These are phyloP conservation scores for Lethrus apterus DNA, from an alignment of 1,140 invertebrate genomes.

Conservation along the genomic window DNA sequence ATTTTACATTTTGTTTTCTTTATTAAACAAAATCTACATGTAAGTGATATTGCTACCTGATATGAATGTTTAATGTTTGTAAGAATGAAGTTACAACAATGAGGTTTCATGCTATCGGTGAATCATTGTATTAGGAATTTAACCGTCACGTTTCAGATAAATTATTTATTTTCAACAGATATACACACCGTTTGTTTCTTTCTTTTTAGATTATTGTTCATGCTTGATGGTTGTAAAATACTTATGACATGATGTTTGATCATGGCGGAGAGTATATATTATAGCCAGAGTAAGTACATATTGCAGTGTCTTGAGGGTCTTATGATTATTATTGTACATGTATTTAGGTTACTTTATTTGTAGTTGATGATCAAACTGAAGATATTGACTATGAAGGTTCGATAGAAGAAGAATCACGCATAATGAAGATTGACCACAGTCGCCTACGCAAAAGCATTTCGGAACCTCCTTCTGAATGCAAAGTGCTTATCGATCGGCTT, in stretches of 20 bases:
- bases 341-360: neutral
- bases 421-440: slow-evolving; percentile 81
- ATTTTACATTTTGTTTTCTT: neutral
- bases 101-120: slow-evolving; percentile 4
- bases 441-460: slow-evolving; percentile 83
- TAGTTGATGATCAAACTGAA: slow-evolving; percentile 19
- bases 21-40: no score
- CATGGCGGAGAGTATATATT: slow-evolving; percentile 23
- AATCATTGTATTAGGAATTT: neutral
- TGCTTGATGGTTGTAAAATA: slow-evolving; percentile 8
- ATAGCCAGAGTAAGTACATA: slow-evolving; percentile 21
- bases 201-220: slow-evolving; percentile 7
- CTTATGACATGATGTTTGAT: slow-evolving; percentile 21
- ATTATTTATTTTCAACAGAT: neutral
- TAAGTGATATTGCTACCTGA: no score
- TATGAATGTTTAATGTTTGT: slow-evolving; percentile 1
- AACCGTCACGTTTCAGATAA: neutral
- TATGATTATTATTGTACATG: slow-evolving; percentile 2
- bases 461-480: slow-evolving; percentile 81
- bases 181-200: neutral
- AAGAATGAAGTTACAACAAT: slow-evolving; percentile 9
- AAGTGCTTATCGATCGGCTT: slow-evolving; percentile 69
- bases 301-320: neutral
- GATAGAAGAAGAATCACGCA: slow-evolving; percentile 20
- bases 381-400: slow-evolving; percentile 22